These are phyloP conservation scores for Semicossyphus pulcher DNA, from an alignment of 2,113 vertebrate genomes.

Conservation along the genomic window DNA sequence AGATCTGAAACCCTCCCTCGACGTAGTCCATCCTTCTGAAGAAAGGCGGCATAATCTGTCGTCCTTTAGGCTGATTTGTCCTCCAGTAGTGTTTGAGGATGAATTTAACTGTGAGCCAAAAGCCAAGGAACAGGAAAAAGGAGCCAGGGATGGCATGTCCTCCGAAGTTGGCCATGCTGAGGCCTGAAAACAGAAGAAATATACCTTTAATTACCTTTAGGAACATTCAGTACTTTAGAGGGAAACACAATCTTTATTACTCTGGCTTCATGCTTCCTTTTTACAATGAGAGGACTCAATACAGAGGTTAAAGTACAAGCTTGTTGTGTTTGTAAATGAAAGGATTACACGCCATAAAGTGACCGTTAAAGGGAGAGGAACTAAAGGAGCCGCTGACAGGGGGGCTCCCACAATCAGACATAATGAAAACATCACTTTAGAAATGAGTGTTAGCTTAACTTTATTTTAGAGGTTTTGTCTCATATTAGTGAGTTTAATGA, in stretches of 20 bases:
- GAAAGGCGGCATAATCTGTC: constrained; percentile 19
- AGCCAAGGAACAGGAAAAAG: constrained; percentile 91
- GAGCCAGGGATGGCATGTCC: constrained; percentile 94
- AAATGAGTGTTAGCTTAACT: too few species aligned
- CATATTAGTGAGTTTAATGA: too few species aligned
- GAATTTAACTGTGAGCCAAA: constrained; percentile 93
- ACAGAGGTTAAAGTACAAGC: constrained; percentile 25
- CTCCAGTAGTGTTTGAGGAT: constrained; percentile 82
- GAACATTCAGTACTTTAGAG: neutral
- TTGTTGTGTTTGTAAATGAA: neutral
- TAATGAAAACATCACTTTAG: too few species aligned
- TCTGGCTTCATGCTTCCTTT: neutral
- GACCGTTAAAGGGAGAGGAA: neutral
- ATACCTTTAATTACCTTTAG: too few species aligned
- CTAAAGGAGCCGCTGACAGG: neutral
- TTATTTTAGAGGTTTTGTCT: neutral
- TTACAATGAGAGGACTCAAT: neutral
- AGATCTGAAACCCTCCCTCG: constrained; percentile 85
- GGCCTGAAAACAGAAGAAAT: constrained; percentile 48
- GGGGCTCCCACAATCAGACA: too few species aligned
- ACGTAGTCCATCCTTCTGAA: constrained; percentile 84
- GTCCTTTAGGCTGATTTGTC: constrained; percentile 71
- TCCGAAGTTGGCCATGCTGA: constrained; percentile 93
- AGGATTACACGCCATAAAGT: neutral
- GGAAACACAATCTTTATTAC: neutral